These are phyloP conservation scores for Platycheirus albimanus DNA, from an alignment of 2,888 invertebrate species.

Conservation along the genomic window DNA sequence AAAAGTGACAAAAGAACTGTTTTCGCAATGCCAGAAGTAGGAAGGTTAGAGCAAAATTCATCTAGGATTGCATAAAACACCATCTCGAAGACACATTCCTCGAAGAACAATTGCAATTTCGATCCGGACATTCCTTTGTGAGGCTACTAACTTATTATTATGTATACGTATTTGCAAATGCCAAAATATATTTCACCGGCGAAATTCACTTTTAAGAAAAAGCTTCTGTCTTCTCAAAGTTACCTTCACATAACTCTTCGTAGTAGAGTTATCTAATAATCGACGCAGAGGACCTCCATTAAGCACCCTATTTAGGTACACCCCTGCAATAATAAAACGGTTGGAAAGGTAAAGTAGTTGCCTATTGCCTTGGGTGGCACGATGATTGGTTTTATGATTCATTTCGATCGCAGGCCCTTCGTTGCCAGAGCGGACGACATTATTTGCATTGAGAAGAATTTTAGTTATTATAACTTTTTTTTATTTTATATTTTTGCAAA, in stretches of 20 bases:
- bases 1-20: no score
- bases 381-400: conserved; percentile 68
- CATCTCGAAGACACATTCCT: no score
- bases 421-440: conserved; percentile 23
- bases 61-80: no score
- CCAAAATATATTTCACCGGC: background rate
- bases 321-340: conserved; percentile 10
- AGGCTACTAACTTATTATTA: no score
- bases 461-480: conserved; percentile 1
- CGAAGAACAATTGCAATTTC: no score
- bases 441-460: conserved; percentile 42
- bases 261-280: conserved; percentile 52
- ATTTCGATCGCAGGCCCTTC: conserved; percentile 44
- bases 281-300: conserved; percentile 43
- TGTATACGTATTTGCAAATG: no score
- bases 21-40: no score
- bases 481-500: conserved; percentile 25
- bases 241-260: conserved; percentile 29
- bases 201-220: background rate
- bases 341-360: conserved; percentile 11
- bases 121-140: no score
- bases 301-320: conserved; percentile 16
- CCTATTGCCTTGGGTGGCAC: conserved; percentile 46
- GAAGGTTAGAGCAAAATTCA: no score
- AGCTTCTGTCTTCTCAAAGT: conserved; percentile 5